phyloP scores from a whole-genome alignment of 2,113 vertebrate species.

The Myocastor coypus region DNA sequence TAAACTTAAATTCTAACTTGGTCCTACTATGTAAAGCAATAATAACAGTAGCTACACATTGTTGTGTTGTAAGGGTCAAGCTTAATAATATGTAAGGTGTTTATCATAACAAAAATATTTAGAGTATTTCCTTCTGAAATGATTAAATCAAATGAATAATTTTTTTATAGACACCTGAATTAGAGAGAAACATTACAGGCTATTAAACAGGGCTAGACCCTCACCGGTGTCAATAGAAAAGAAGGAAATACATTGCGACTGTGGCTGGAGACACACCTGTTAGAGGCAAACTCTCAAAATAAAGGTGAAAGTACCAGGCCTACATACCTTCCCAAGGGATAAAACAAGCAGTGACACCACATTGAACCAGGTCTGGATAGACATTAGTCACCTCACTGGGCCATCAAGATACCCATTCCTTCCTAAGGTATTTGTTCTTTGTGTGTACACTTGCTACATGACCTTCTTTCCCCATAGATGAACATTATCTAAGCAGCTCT shows the following conservation, averaged over 20 bases:
- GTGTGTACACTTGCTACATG: neutral
- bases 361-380: neutral
- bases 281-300: neutral
- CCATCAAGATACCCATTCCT: neutral
- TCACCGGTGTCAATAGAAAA: neutral
- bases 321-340: neutral
- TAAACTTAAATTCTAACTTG: constrained; percentile 26
- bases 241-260: neutral
- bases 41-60: neutral
- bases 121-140: neutral
- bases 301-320: neutral
- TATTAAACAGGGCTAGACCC: neutral
- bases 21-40: neutral
- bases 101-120: constrained; percentile 5
- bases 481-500: neutral
- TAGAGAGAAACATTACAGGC: neutral
- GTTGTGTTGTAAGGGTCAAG: neutral
- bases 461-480: neutral
- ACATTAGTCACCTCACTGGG: neutral
- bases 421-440: neutral
- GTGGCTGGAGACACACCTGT: neutral
- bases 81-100: neutral
- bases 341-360: neutral
- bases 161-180: neutral
- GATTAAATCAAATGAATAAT: neutral